Evolutionary conservation across 2,888 invertebrate genomes (phyloP), one percentile per base, ranked within the genome.

Genomic region (Willowsia nigromaculata): DNA sequence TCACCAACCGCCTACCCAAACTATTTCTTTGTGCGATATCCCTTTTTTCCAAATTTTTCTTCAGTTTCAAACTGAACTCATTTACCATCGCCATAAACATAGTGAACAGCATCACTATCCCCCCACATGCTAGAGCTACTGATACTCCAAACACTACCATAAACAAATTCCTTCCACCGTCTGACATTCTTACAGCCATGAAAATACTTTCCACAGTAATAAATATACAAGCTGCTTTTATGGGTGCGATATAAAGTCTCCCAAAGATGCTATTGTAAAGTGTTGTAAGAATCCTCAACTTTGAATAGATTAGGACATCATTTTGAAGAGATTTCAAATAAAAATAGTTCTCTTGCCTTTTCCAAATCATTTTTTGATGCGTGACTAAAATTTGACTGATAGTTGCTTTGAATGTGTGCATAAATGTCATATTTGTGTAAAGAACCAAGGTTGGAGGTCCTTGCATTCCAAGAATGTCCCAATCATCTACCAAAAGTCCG

Each of bases 231-330:
- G 30, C 53, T 0, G 74, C 40, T 5, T 25, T 74, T 15, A 76
- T 37, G 0, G 37, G 71, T 0, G 85, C 47, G 9, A 76, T 22
- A 30, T 85, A 85, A 5, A 13, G 9, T 15, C 1, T 2, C 11
- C 74, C 74, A 40, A 33, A 85, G 2, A 56, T 18, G 22, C 40
- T 85, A 25, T 85, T 85, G 40, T 85, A 85, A 11, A 83, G 15
- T 6, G 62, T 82, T 0, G 82, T 62, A 27, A 82, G 27, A 65
- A 82, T 62, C 6, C 82, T 40, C 3, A 82, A 40, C 18, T 78
- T 78, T 13, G 78, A 78, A 25, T 50, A 78, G n/a, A 53, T 27
- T 13, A 30, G 27, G 2, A 50, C 1, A n/a, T 30, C 22, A 30
- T 78, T 33, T 30, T 7, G 37, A 9, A 71, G 71, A 1, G 1